Conservation (phyloP, 2,113 vertebrate species). For the Ornithorhynchus anatinus region DNA sequence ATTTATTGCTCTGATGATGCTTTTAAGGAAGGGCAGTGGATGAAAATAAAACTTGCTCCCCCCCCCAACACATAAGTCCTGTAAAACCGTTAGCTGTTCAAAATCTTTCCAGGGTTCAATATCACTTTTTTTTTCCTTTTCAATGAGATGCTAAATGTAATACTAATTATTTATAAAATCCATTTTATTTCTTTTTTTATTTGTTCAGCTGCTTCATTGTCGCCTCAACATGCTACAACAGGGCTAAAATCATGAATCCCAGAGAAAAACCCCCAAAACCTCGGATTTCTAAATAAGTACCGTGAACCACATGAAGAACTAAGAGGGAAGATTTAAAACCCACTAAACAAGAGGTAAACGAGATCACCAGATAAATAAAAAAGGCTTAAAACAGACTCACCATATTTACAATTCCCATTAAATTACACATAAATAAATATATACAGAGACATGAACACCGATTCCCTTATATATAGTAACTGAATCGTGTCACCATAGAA, state of each 20-base stretch:
- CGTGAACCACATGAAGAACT: constrained; percentile 98
- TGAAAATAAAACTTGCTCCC: constrained; percentile 80
- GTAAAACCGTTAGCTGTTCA: constrained; percentile 84
- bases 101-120: constrained; percentile 80
- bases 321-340: constrained; percentile 93
- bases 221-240: constrained; percentile 97
- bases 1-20: constrained; percentile 97
- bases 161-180: constrained; percentile 90
- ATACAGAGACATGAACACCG: constrained; percentile 99
- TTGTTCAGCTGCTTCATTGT: constrained; percentile 95
- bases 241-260: constrained; percentile 94
- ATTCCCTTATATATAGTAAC: constrained; percentile 95
- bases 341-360: constrained; percentile 99
- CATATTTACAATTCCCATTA: constrained; percentile 99
- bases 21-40: constrained; percentile 85
- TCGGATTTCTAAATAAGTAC: constrained; percentile 93
- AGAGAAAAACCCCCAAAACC: constrained; percentile 84
- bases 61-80: constrained; percentile 87
- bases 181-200: constrained; percentile 83
- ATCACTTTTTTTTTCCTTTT: constrained; percentile 74
- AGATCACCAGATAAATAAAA: constrained; percentile 99
- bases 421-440: constrained; percentile 99
- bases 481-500: constrained; percentile 93
- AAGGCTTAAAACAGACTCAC: constrained; percentile 98
- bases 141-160: constrained; percentile 84